phyloP scores from a whole-genome alignment of 1,140 invertebrate species.

The Heliconius hewitsoni region DNA sequence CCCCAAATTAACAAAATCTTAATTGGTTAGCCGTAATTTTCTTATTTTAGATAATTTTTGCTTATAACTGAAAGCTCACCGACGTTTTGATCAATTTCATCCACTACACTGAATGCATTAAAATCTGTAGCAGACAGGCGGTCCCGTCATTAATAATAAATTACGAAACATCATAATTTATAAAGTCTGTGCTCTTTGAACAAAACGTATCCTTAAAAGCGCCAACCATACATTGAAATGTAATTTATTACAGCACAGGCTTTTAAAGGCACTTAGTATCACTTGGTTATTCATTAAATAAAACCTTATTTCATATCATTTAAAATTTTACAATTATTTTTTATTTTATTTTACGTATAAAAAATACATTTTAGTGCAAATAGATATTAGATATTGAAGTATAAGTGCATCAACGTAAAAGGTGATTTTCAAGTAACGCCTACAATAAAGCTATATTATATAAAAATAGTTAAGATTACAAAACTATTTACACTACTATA shows the following conservation, averaged over 20 bases:
- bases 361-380: too few species aligned
- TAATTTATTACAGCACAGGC: background rate
- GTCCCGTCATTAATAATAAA: background rate
- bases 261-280: background rate
- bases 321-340: background rate
- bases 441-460: too few species aligned
- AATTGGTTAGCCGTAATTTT: background rate
- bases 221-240: background rate
- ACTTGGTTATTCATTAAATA: background rate
- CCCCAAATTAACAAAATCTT: too few species aligned
- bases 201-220: background rate
- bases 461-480: too few species aligned
- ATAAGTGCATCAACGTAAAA: too few species aligned
- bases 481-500: too few species aligned
- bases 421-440: too few species aligned
- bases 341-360: background rate
- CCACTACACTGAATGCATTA: conserved; percentile 6
- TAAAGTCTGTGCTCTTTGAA: conserved; percentile 4
- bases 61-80: background rate
- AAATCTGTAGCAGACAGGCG: background rate
- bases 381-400: too few species aligned
- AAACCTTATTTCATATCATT: background rate
- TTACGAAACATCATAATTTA: conserved; percentile 1
- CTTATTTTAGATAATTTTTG: background rate
- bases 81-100: background rate